Evolutionary conservation across 2,797 vertebrate species (phyloP), one percentile per base, ranked within the genome.

Genomic region (Sus cebifrons): DNA sequence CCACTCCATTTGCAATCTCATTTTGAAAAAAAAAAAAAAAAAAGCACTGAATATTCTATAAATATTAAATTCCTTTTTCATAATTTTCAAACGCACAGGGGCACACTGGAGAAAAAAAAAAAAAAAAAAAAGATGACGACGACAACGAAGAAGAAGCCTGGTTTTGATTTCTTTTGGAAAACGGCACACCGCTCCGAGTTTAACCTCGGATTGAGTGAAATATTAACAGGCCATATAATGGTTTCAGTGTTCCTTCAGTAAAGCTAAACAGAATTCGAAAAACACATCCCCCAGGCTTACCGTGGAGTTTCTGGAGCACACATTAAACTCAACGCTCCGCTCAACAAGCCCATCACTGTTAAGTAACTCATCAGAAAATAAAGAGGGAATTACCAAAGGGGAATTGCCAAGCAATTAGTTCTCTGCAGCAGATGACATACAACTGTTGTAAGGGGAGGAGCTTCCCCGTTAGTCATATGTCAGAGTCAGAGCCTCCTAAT

Each of bases 381-480:
- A 98, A 98, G 98, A 98, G 98, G 98, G 98, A 99, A 99, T 98
- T 98, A 99, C 98, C 98, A 98, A 98, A 98, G 98, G 98, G 98
- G 99, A 99, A 99, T 98, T 99, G 98, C 98, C 98, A 98, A 98
- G 98, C 99, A 99, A 99, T 99, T 99, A 99, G 98, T 98, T 98
- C 98, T 98, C 98, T 97, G 98, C 98, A 98, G 98, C 98, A 98
- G 98, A 99, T 98, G 98, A 99, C 98, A 98, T 97, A 98, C 98
- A 98, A 98, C 98, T 98, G 98, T 97, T 98, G 96, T 89, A 98
- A 98, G 98, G 98, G 98, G 98, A 98, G 98, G 98, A 98, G 98
- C 98, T 95, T 98, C 96, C 78, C 75, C 58, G 79, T 97, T 98
- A 98, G 98, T 98, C 98, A 97, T 98, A 98, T 98, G 98, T 98